These are phyloP conservation scores for Etheostoma cragini DNA, from an alignment of 2,113 vertebrate species.

Conservation along the genomic window DNA sequence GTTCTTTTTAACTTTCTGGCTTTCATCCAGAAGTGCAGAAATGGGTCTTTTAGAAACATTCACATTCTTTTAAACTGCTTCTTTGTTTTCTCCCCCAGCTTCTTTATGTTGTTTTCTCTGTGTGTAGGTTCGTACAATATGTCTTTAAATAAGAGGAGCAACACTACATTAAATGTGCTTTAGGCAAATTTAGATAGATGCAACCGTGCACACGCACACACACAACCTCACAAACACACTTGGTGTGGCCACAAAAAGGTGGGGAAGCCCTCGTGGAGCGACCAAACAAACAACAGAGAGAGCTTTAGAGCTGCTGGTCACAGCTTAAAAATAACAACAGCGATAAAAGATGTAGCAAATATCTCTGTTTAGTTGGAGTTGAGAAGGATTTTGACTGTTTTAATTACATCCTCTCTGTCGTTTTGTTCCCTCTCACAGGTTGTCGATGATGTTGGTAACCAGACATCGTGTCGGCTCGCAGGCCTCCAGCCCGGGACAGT, in stretches of 20 bases:
- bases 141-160: conserved; percentile 6
- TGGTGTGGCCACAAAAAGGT: no score
- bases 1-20: conserved; percentile 18
- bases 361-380: neutral
- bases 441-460: conserved; percentile 93
- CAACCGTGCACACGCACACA: no score
- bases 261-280: no score
- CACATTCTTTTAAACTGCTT: conserved; percentile 1
- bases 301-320: no score
- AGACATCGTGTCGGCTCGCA: conserved; percentile 92
- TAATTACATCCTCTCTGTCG: neutral
- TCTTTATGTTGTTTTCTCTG: conserved; percentile 5
- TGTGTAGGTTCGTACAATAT: neutral
- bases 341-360: neutral
- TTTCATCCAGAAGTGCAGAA: conserved; percentile 40
- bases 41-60: conserved; percentile 16
- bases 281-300: no score
- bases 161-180: no score
- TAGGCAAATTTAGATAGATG: neutral
- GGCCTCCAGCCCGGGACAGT: conserved; percentile 91
- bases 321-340: neutral
- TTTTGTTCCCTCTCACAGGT: conserved; percentile 78
- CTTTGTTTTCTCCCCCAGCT: conserved; percentile 39
- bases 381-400: neutral
- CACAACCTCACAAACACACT: no score